Evolutionary conservation across 2,113 vertebrate species (phyloP), one percentile per base, ranked within the genome.

Genomic region (Acanthochromis polyacanthus): DNA sequence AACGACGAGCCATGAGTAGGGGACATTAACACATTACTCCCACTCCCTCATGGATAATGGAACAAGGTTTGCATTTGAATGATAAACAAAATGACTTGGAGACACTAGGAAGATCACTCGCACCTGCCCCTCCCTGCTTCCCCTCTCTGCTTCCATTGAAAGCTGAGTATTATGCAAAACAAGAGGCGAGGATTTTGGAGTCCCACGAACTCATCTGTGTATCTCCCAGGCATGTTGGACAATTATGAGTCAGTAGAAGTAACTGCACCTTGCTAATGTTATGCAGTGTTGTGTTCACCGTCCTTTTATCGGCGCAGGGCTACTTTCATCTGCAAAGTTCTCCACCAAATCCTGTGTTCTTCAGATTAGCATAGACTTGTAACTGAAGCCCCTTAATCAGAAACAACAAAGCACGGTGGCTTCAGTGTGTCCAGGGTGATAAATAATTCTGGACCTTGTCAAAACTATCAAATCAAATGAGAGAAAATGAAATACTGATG

Each of bases 21-120:
- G 82, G 87, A 92, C 91, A 92, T 94, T 91, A 94, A 83, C 81
- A 86, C 93, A 86, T 93, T 91, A 91, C 88, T 88, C 74, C 89
- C 15, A 28, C 75, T 82, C 82, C 88, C 93, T 94, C 93, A 95
- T 94, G 93, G 93, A 94, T 95, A 93, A 95, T 95, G 90, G 93
- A 95, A 93, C 92, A 94, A 88, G 92, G 89, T 92, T 89, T 93
- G 89, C 89, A 91, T 93, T 94, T 93, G 91, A 94, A 95, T 94
- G 91, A 93, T 94, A 92, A 95, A 95, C 94, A 95, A 93, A 93
- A 92, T 91, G 91, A 93, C 92, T 94, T 85, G 85, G 80, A 94
- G 92, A 94, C 92, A 92, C 77, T 77, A 53, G 78, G 53, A 88
- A 90, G 90, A 94, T 92, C 90, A 89, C 80, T 90, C 61, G 70